phyloP scores from a whole-genome alignment of 2,797 vertebrate genomes.

The Florisuga fusca region DNA sequence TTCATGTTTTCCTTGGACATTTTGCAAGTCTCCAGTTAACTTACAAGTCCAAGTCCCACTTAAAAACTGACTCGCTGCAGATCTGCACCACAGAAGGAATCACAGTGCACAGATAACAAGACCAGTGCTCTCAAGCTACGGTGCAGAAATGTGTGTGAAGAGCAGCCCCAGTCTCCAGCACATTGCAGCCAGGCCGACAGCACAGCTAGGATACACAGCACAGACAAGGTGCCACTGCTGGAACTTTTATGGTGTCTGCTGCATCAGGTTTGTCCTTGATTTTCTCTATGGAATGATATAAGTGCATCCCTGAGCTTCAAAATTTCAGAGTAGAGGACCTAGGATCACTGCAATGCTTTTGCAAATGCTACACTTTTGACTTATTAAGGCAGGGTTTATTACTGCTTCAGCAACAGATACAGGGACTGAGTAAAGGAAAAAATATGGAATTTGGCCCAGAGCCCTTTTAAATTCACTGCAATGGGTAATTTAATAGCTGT shows the following conservation, averaged over 20 bases:
- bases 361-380: not conserved
- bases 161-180: not conserved
- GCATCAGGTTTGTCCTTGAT: fast-evolving
- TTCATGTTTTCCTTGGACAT: not conserved
- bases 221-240: not conserved
- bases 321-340: not conserved
- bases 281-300: not conserved
- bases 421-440: not conserved
- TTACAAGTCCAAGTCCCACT: not conserved
- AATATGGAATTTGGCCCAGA: conserved; percentile 28
- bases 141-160: fast-evolving
- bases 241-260: fast-evolving
- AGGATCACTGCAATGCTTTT: not conserved
- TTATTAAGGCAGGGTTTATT: not conserved
- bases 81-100: not conserved
- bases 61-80: not conserved
- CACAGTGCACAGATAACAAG: not conserved
- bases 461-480: conserved; percentile 29
- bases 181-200: not conserved
- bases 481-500: conserved; percentile 50
- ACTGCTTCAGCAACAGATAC: not conserved
- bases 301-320: fast-evolving
- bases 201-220: not conserved
- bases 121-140: fast-evolving
- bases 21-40: not conserved